phyloP scores from a whole-genome alignment of 2,888 invertebrate genomes.

The Mythimna impura region DNA sequence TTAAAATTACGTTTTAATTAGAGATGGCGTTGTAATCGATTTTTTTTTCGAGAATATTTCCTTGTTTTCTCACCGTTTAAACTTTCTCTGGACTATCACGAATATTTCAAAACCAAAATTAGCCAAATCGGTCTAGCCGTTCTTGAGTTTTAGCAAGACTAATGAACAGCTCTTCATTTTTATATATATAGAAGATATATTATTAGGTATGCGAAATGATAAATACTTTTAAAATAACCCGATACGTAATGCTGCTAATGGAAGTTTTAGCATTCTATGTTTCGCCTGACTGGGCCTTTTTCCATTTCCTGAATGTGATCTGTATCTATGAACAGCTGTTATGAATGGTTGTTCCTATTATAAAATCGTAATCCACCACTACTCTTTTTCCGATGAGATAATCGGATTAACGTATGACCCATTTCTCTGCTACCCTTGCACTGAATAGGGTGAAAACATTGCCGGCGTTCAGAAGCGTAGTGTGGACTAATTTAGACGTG shows the following conservation, averaged over 20 bases:
- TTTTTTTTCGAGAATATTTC: no score
- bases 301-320: not conserved
- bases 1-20: no score
- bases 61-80: no score
- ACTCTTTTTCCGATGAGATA: constrained; percentile 24
- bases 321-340: not conserved
- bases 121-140: no score
- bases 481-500: no score
- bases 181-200: no score
- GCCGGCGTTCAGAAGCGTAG: not conserved
- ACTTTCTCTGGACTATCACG: no score
- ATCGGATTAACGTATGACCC: constrained; percentile 49
- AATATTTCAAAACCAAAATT: no score
- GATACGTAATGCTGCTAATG: not conserved
- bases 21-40: no score
- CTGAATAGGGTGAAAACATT: constrained; percentile 26
- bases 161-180: no score
- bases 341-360: not conserved
- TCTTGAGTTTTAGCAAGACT: no score
- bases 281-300: not conserved
- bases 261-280: not conserved
- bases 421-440: constrained; percentile 32
- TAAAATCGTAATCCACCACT: constrained; percentile 21
- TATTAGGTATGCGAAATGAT: no score
- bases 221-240: not conserved